These are phyloP conservation scores for Drosophila cognata DNA, from an alignment of 2,888 invertebrate species.

Conservation along the genomic window DNA sequence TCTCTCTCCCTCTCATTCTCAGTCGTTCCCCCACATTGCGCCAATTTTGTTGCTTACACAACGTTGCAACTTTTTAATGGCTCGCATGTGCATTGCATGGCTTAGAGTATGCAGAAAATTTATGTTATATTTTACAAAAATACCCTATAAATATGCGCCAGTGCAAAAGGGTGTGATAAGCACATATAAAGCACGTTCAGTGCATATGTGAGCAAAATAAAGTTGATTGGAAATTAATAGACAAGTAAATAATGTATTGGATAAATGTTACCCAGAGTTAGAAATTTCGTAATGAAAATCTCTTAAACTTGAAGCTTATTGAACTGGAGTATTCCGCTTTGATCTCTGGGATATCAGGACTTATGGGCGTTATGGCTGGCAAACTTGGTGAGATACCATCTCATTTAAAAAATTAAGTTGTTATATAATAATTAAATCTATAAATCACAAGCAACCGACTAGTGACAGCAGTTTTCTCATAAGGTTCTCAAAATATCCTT, in stretches of 20 bases:
- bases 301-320: neutral
- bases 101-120: conserved; percentile 25
- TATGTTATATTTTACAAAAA: conserved; percentile 1
- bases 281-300: neutral
- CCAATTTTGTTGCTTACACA: conserved; percentile 19
- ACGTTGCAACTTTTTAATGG: conserved; percentile 64
- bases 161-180: neutral
- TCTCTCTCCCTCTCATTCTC: neutral
- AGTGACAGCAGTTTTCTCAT: neutral
- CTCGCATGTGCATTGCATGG: conserved; percentile 57
- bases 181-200: neutral
- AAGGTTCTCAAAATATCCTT: neutral
- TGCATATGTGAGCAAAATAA: neutral
- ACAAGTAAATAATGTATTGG: neutral
- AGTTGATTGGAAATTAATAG: neutral
- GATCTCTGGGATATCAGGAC: neutral
- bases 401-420: neutral
- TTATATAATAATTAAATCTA: neutral
- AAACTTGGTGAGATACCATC: neutral
- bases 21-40: neutral
- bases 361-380: accelerated
- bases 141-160: conserved; percentile 12
- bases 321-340: too few relatives aligned
- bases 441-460: neutral
- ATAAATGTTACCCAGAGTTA: neutral